Base-by-base conservation (phyloP, 2,888 invertebrate species). In the Esperia sulphurella region DNA sequence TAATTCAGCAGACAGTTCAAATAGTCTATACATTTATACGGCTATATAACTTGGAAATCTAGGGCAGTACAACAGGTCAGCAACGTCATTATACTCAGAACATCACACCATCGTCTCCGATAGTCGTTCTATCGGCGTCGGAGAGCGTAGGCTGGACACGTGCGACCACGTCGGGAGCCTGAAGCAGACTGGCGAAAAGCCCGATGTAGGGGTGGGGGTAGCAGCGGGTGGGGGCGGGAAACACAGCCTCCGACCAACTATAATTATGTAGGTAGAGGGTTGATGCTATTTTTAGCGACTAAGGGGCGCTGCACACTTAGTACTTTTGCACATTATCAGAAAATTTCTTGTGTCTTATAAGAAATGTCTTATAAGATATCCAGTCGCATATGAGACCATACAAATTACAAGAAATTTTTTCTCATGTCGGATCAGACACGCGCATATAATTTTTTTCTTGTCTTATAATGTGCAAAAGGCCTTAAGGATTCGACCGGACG, bases 231-330 rank as follows among this genome's bases (percentile, higher is more conserved):
- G 58, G 57, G 56, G 63, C 67, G 72, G 77, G 74, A 76, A 78
- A 61, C 80, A 75, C 84, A 86, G 83, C 84, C 85, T 83, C 85
- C 82, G 58, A 72, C 78, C 80, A 71, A 80, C 77, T 79, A 79
- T 69, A 83, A 84, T 85, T 86, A 85, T 74, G 72, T 83, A 85
- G 79, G 74, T 60, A 70, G 72, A 72, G 85, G 85, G 85, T 80
- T 74, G 79, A 53, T 69, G 75, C 82, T 88, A 88, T 88, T 85
- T 87, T 81, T 83, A 83, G 83, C 71, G 46, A 3, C 49, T 53
- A 63, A 72, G 72, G 71, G 68, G 68, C 70, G 65, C 21, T 21
- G 5, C 21, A 21, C 21, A 21, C 21, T 2, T 21, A 21, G n/a
- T n/a, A n/a, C n/a, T n/a, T n/a, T n/a, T n/a, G n/a, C n/a, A n/a